phyloP scores from a whole-genome alignment of 2,113 vertebrate genomes.

The Melanotaenia duboulayi region DNA sequence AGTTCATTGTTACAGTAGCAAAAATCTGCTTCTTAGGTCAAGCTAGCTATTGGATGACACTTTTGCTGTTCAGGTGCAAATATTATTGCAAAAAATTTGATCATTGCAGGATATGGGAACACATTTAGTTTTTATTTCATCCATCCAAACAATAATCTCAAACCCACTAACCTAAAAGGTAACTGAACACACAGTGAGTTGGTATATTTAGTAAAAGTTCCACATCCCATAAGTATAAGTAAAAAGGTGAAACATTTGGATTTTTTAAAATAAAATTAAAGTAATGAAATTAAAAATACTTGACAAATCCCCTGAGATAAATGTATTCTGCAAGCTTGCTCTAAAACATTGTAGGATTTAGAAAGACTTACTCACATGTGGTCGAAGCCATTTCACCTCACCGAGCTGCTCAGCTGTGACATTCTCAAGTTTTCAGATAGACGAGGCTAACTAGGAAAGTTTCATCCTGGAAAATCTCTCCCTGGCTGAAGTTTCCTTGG shows the following conservation, averaged over 20 bases:
- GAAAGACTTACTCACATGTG: neutral
- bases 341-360: neutral
- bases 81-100: neutral
- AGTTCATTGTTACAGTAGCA: no score
- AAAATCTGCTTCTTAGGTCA: no score
- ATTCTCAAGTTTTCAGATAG: slow-evolving; percentile 4
- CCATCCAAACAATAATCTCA: no score
- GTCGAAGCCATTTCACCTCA: neutral
- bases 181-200: no score
- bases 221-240: slow-evolving; percentile 28
- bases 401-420: neutral
- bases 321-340: neutral
- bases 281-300: no score
- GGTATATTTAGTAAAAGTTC: neutral
- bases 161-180: no score
- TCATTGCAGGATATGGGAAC: no score
- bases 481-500: neutral
- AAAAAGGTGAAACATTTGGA: no score
- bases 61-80: no score
- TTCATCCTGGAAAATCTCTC: neutral
- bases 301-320: neutral
- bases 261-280: neutral
- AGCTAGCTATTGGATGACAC: no score
- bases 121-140: no score
- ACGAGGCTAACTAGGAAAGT: neutral